phyloP scores from a whole-genome alignment of 2,797 vertebrate genomes.

The Rhadinocentrus ornatus region DNA sequence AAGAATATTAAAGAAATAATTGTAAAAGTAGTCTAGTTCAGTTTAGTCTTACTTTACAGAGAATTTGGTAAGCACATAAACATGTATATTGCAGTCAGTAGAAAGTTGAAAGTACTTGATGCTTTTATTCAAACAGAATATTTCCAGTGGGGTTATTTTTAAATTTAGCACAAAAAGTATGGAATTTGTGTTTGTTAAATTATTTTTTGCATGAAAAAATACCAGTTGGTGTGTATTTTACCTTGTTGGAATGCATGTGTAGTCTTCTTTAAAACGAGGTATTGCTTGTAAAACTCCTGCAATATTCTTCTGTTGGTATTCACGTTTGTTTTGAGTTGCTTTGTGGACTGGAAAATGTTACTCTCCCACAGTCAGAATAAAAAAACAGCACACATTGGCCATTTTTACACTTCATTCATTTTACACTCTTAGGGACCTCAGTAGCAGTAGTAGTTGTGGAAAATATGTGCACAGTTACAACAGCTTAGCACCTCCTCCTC shows the following conservation, averaged over 20 bases:
- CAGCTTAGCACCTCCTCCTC: not conserved
- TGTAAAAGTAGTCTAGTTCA: not conserved
- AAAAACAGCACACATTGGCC: not conserved
- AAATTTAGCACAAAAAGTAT: not conserved
- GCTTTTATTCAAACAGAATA: not conserved
- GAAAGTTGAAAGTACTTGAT: not conserved
- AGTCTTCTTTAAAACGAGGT: not conserved
- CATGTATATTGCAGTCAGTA: too few species aligned
- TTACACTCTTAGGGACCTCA: too few species aligned
- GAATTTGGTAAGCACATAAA: too few species aligned
- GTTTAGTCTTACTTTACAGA: not conserved
- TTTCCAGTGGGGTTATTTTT: not conserved
- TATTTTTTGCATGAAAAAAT: not conserved
- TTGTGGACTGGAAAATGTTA: not conserved
- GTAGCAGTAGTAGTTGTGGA: not conserved
- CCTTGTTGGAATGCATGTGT: not conserved
- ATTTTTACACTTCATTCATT: too few species aligned
- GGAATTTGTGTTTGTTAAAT: too few species aligned
- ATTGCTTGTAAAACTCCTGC: too few species aligned
- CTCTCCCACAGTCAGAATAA: not conserved
- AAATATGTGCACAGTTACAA: not conserved
- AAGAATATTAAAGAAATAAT: slow-evolving; percentile 19
- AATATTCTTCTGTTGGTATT: not conserved
- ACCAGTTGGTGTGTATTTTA: not conserved
- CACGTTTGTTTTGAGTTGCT: not conserved